phyloP scores from a whole-genome alignment of 2,888 invertebrate genomes.

The Gonocerus acuteangulatus region DNA sequence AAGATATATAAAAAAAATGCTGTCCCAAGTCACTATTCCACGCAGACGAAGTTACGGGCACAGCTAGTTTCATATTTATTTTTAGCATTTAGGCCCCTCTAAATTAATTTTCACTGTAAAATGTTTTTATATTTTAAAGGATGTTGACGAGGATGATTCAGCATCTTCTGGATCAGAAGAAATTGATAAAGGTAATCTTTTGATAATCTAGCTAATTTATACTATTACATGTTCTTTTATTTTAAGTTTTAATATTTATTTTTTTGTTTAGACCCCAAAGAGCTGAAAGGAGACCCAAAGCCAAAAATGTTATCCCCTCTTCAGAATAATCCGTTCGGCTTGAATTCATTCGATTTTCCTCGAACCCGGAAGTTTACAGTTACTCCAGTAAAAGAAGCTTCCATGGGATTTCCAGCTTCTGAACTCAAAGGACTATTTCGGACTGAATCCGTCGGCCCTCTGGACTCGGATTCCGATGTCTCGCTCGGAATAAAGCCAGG shows the following conservation, averaged over 20 bases:
- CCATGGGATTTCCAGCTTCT: slow-evolving; percentile 13
- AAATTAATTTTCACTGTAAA: too few species aligned
- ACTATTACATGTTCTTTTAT: not conserved
- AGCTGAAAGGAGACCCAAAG: not conserved
- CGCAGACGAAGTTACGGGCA: too few species aligned
- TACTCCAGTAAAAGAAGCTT: slow-evolving; percentile 5
- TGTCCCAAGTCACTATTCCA: too few species aligned
- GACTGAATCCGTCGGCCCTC: slow-evolving; percentile 8
- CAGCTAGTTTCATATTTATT: too few species aligned
- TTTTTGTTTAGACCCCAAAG: slow-evolving; percentile 7
- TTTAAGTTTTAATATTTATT: not conserved
- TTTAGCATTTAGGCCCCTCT: too few species aligned
- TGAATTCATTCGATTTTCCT: not conserved
- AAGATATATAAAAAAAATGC: too few species aligned
- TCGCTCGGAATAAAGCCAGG: slow-evolving; percentile 5
- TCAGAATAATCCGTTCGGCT: not conserved
- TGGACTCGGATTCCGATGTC: slow-evolving; percentile 10
- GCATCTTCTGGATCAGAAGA: slow-evolving; percentile 8
- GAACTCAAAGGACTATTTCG: slow-evolving; percentile 9
- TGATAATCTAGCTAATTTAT: not conserved
- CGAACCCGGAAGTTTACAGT: slow-evolving; percentile 14
- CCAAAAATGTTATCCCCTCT: slow-evolving; percentile 14
- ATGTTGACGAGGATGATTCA: slow-evolving; percentile 22
- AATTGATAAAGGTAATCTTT: slow-evolving; percentile 8
- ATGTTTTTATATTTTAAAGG: slow-evolving; percentile 7